Base-by-base conservation (phyloP, 1,140 invertebrate genomes). In the Euglossa dilemma region DNA sequence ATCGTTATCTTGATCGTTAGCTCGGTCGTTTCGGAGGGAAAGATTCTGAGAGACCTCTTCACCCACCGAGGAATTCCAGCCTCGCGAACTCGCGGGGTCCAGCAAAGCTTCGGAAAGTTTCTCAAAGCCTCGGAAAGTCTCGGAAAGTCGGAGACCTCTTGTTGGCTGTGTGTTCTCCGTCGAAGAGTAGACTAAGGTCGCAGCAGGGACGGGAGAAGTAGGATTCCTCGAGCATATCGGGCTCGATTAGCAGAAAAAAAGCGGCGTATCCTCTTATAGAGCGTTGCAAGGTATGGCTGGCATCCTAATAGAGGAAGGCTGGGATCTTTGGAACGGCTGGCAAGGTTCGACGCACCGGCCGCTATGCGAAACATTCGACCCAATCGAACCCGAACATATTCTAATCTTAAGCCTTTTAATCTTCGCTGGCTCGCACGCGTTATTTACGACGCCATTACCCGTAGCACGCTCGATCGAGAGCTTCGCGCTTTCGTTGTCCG, bases 221-320 rank as follows among this genome's bases (percentile, higher is more conserved):
- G 36, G 14, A 50, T 52, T 43, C 54, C 20, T 45, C 52, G 50
- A 14, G 67, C 28, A 14, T 16, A 73, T 73, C 64, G 61, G 45
- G 61, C 36, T 56, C 70, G 76, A 78, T 77, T 70, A 54, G 36
- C 12, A 57, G 52, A 70, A 76, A 67, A 47, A 23, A 73, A 74
- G 56, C 25, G 20, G 75, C 36, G 71, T 63, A 83, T 83, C 79
- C 63, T 76, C 69, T 78, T 77, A 28, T 67, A 83, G 74, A 85
- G 20, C 45, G 64, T 72, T 75, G 52, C 12, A 25, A 83, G 87
- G 67, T 88, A 88, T 88, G 87, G 54, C 66, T 36, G 87, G 87
- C 83, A 88, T 88, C 61, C 84, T 88, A 88, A 88, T 88, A 88
- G 78, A 80, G 76, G 57, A 88, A 67, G 63, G 71, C 66, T 57